Base-by-base conservation (phyloP, 2,113 vertebrate species). In the Forbesichthys agassizii region DNA sequence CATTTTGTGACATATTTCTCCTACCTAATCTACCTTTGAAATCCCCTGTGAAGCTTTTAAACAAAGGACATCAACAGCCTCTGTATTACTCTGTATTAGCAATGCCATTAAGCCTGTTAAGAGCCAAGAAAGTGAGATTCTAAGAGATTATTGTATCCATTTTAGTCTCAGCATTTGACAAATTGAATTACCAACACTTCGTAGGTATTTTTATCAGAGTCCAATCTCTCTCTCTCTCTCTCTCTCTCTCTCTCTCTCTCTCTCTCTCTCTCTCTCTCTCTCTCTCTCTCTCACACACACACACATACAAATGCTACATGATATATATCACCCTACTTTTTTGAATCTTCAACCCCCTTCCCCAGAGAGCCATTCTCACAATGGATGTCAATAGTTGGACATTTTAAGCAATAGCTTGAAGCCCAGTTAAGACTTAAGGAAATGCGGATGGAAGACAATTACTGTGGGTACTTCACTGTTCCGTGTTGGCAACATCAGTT, bases 1-100 rank as follows among this genome's bases (percentile, higher is more conserved):
- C 55, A 7, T 13, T n/a, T 57, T 49, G 13, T 71, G 73, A 84
- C 84, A 77, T 66, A 80, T 70, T 78, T 66, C 68, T 75, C 80
- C 72, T 13, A 53, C 52, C 14, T 11, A 68, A 77, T 47, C 70
- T 64, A 80, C 49, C 61, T 69, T 70, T 74, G 72, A 76, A 81
- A 77, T 67, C 65, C 55, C 0, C 20, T 1, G 20, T 20, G 77
- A 64, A 71, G 57, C 27, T 1, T 68, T 78, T 65, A 36, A 58
- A 78, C 71, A 61, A 66, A 48, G 58, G 62, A 48, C 68, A 4
- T 27, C 27, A 86, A 68, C 83, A 27, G 27, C 27, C 27, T 27
- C 27, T 27, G 27, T 27, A 27, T 27, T 27, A 27, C 27, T 27
- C 27, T 77, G 57, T 56, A 48, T 12, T 66, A 69, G 64, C 55